Conservation (phyloP, 1,140 invertebrate genomes). For the Drosophila bocqueti region DNA sequence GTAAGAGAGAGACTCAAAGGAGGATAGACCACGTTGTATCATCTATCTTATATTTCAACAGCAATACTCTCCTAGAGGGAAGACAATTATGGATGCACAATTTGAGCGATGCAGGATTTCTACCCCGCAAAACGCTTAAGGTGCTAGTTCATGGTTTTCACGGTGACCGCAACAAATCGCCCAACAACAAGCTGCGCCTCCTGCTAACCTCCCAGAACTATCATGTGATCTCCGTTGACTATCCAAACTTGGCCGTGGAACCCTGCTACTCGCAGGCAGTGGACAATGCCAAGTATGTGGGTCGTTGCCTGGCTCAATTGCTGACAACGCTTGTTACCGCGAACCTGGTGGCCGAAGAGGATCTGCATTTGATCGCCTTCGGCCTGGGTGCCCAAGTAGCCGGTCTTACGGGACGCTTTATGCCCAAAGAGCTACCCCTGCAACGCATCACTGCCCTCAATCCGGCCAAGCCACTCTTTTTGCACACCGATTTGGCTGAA, state of each 20-base stretch:
- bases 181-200: constrained; percentile 20
- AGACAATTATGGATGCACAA: not conserved
- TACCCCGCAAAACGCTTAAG: constrained; percentile 6
- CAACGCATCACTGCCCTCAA: constrained; percentile 40
- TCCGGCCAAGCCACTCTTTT: constrained; percentile 39
- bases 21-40: not conserved
- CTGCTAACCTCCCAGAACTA: not conserved
- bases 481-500: not conserved
- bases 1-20: constrained; percentile 10
- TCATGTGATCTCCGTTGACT: constrained; percentile 34
- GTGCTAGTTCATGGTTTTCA: constrained; percentile 44
- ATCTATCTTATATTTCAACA: not conserved
- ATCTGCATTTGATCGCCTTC: constrained; percentile 43
- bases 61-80: not conserved
- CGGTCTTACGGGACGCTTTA: not conserved
- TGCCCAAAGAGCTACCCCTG: not conserved
- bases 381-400: constrained; percentile 52
- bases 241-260: not conserved
- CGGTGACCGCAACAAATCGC: not conserved
- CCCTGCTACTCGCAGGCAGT: constrained; percentile 45
- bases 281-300: constrained; percentile 16
- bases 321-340: not conserved
- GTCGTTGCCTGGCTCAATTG: constrained; percentile 22
- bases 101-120: not conserved
- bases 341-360: not conserved